These are phyloP conservation scores for Danio jaintianensis DNA, from an alignment of 2,797 vertebrate species.

Conservation along the genomic window DNA sequence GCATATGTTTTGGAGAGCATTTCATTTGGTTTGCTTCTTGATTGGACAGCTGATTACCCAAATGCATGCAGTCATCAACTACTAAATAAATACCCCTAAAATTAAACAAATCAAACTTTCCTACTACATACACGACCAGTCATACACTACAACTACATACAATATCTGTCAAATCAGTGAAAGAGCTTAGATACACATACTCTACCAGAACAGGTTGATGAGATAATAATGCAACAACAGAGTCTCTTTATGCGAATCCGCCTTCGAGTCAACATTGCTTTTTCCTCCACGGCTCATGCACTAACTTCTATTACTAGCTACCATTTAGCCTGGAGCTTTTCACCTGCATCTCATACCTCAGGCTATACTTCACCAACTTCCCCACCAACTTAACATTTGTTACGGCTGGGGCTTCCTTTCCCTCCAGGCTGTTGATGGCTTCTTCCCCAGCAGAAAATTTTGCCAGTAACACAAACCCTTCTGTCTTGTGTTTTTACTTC, in stretches of 20 bases:
- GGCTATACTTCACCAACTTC: constrained; percentile 44
- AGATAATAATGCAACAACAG: constrained; percentile 62
- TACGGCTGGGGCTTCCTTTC: constrained; percentile 37
- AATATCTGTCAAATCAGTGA: constrained; percentile 9
- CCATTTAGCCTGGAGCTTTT: constrained; percentile 60
- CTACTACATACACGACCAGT: constrained; percentile 1
- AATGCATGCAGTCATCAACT: not conserved
- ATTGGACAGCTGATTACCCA: constrained; percentile 11
- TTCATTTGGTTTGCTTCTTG: not conserved
- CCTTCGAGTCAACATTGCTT: constrained; percentile 72
- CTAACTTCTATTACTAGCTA: constrained; percentile 57
- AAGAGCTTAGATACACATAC: not conserved
- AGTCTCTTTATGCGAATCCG: constrained; percentile 64
- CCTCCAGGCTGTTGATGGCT: constrained; percentile 70
- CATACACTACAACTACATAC: not conserved
- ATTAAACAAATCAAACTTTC: constrained; percentile 21
- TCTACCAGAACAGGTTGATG: constrained; percentile 26
- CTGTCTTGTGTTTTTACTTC: constrained; percentile 86
- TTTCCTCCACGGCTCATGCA: constrained; percentile 65
- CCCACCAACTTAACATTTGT: constrained; percentile 37
- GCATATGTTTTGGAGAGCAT: not conserved
- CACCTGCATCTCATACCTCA: constrained; percentile 67
- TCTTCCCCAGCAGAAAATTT: constrained; percentile 82
- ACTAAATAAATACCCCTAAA: constrained; percentile 3
- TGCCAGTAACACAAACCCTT: constrained; percentile 83